These are phyloP conservation scores for Maniola jurtina DNA, from an alignment of 1,140 invertebrate genomes.

Conservation along the genomic window DNA sequence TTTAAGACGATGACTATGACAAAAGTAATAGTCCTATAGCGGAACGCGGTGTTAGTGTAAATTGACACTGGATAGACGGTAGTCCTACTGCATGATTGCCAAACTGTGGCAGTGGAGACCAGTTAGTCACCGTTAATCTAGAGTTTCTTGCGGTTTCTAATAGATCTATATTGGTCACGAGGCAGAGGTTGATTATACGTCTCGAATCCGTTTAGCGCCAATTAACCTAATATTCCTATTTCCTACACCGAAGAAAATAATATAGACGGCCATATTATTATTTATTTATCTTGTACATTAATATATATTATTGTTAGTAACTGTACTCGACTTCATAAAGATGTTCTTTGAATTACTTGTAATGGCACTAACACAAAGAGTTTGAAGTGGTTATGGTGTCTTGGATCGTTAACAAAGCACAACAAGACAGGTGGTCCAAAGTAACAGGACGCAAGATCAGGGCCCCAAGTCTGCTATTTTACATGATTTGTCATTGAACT, in stretches of 20 bases:
- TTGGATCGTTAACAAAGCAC: too few relatives aligned
- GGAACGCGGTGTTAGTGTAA: too few relatives aligned
- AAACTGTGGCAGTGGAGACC: background rate
- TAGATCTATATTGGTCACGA: slow-evolving; percentile 17
- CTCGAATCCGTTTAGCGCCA: slow-evolving; percentile 12
- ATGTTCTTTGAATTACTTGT: background rate
- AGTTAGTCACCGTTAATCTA: slow-evolving; percentile 8
- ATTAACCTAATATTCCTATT: slow-evolving; percentile 6
- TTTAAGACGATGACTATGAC: too few relatives aligned
- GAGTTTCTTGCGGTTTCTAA: slow-evolving; percentile 25
- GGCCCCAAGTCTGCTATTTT: too few relatives aligned
- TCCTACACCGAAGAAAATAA: background rate
- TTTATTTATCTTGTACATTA: background rate
- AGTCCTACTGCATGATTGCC: background rate
- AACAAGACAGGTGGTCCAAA: too few relatives aligned
- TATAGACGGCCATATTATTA: background rate
- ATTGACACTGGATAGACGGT: too few relatives aligned
- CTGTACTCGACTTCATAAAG: background rate
- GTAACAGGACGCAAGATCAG: too few relatives aligned
- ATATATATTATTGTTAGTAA: background rate
- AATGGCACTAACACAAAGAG: too few relatives aligned
- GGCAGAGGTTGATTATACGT: slow-evolving; percentile 30
- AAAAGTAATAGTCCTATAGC: too few relatives aligned
- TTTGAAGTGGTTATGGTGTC: too few relatives aligned
- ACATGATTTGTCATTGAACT: too few relatives aligned